phyloP scores from a whole-genome alignment of 2,888 invertebrate species.

The Drosophila pseudotakahashii region DNA sequence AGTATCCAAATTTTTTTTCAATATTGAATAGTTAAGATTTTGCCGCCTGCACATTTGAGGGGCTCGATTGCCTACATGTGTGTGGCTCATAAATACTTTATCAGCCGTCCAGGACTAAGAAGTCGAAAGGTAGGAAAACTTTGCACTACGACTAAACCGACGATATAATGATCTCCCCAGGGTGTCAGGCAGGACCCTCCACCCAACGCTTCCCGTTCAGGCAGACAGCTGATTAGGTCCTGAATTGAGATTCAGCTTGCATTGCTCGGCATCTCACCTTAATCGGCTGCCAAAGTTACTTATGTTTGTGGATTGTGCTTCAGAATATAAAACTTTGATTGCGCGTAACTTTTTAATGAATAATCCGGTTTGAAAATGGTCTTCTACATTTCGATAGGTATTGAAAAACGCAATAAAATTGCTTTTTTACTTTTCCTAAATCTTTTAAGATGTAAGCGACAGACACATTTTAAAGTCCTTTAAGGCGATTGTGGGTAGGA shows the following conservation, averaged over 20 bases:
- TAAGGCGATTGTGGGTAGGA: no score
- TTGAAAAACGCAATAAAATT: no score
- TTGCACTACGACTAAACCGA: conserved; percentile 57
- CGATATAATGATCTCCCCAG: conserved; percentile 77
- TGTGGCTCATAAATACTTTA: conserved; percentile 69
- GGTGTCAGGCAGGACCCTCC: conserved; percentile 41
- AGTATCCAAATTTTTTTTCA: not conserved
- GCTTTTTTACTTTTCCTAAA: no score
- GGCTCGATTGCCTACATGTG: conserved; percentile 38
- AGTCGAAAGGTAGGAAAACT: conserved; percentile 64
- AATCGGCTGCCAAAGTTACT: conserved; percentile 78
- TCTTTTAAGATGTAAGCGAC: no score
- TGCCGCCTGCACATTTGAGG: conserved; percentile 9
- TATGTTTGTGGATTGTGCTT: conserved; percentile 55
- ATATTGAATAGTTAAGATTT: not conserved
- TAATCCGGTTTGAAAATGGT: no score
- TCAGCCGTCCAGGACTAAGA: conserved; percentile 60
- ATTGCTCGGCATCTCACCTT: conserved; percentile 75
- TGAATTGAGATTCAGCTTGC: conserved; percentile 75
- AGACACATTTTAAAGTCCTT: no score
- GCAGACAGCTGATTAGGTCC: conserved; percentile 49
- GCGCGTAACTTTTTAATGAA: no score
- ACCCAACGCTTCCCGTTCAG: conserved; percentile 14
- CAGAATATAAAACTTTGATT: no score
- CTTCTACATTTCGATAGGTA: no score